Evolutionary conservation across 2,113 vertebrate genomes (phyloP).

Genomic region (Rhadina sibilatrix): DNA sequence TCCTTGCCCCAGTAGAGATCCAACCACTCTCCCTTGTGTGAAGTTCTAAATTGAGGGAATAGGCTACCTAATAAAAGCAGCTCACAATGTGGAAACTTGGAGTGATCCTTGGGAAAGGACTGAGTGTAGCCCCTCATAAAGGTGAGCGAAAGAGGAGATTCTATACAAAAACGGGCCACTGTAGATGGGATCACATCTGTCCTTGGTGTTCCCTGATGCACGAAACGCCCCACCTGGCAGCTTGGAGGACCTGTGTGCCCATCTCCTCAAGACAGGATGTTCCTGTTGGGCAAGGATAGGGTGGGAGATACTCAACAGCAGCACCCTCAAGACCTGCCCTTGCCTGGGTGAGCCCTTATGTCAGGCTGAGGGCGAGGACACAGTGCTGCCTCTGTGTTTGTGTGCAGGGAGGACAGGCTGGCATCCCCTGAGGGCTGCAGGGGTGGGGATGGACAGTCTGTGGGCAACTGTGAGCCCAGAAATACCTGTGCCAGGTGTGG

Average conservation of each 20-base stretch:
- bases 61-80: not conserved
- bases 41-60: not conserved
- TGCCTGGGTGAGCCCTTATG: not conserved
- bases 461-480: not conserved
- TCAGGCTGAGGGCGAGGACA: rapidly evolving
- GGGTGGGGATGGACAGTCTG: not conserved
- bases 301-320: not conserved
- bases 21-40: not conserved
- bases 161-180: not conserved
- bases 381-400: rapidly evolving
- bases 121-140: not conserved
- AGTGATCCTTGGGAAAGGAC: not conserved
- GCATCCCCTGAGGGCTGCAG: rapidly evolving
- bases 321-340: not conserved
- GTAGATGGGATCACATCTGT: not conserved
- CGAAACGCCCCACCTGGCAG: not conserved
- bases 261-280: not conserved
- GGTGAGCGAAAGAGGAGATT: not conserved
- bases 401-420: rapidly evolving
- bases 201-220: not conserved
- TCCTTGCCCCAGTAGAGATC: not conserved
- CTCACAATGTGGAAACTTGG: not conserved
- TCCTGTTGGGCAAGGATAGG: not conserved
- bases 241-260: not conserved
- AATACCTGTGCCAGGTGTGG: not conserved